phyloP scores from a whole-genome alignment of 2,888 invertebrate species.

The Tetanocera ferruginea region DNA sequence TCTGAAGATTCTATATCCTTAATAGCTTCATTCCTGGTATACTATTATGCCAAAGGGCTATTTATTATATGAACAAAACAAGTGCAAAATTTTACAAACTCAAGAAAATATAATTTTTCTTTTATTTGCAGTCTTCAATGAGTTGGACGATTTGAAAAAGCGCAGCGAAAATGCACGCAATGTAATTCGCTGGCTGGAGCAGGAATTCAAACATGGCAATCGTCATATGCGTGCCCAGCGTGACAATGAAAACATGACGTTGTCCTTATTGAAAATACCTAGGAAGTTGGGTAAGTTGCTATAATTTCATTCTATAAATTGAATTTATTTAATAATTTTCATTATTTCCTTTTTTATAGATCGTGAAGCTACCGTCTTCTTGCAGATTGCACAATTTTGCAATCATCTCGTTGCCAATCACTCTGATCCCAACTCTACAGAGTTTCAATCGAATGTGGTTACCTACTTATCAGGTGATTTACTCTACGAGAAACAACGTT shows the following conservation, averaged over 20 bases:
- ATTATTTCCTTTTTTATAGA: constrained; percentile 52
- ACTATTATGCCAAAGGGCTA: too few species aligned
- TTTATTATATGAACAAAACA: too few species aligned
- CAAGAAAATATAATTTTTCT: too few species aligned
- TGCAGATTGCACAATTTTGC: constrained; percentile 69
- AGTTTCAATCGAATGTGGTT: constrained; percentile 74
- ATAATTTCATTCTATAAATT: too few species aligned
- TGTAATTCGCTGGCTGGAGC: constrained; percentile 93
- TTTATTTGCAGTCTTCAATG: constrained; percentile 82
- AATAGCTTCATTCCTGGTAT: too few species aligned
- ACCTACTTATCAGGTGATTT: constrained; percentile 81
- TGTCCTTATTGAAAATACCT: constrained; percentile 82
- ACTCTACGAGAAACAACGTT: constrained; percentile 66
- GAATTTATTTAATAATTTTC: background rate
- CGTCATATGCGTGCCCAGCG: constrained; percentile 89
- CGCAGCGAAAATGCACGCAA: constrained; percentile 87
- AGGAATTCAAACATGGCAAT: constrained; percentile 88
- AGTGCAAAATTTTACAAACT: too few species aligned
- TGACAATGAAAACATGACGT: constrained; percentile 81
- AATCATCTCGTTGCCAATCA: constrained; percentile 70
- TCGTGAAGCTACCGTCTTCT: constrained; percentile 67
- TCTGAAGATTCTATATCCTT: too few species aligned
- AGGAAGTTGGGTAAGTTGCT: constrained; percentile 78
- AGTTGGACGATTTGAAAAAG: constrained; percentile 89
- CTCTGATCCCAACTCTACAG: constrained; percentile 70